A percentile compares a stretch with the other conserved stretches of the same genome.
Evolutionary conservation across 1,140 invertebrate species (phyloP).

Genomic region (Heterodera schachtii): DNA sequence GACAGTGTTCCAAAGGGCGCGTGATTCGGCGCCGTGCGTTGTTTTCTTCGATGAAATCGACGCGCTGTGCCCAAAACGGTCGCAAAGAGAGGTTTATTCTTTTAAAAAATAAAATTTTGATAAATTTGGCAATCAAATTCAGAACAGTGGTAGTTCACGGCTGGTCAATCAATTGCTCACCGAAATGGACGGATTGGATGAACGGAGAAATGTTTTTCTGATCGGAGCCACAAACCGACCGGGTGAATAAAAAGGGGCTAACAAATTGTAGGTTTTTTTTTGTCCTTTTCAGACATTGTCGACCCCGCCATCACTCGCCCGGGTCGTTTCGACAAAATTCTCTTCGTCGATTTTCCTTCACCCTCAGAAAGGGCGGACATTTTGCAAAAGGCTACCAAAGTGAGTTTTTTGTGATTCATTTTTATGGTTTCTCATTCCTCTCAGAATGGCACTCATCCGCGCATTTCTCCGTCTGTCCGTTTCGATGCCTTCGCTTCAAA

Average conservation of each 20-base stretch:
- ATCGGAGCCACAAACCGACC: constrained; percentile 94
- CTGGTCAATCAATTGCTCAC: constrained; percentile 96
- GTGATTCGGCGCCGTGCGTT: constrained; percentile 93
- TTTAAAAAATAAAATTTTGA: not conserved
- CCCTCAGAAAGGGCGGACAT: constrained; percentile 82
- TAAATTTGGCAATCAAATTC: constrained; percentile 18
- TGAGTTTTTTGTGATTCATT: constrained; percentile 59
- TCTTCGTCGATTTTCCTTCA: constrained; percentile 88
- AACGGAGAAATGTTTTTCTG: constrained; percentile 82
- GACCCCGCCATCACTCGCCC: constrained; percentile 92
- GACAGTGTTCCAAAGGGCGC: constrained; percentile 87
- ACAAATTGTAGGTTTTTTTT: not conserved
- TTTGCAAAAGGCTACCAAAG: constrained; percentile 85
- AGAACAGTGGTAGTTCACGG: constrained; percentile 70
- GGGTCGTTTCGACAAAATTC: constrained; percentile 86
- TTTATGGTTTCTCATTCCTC: constrained; percentile 1
- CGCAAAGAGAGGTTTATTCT: constrained; percentile 73
- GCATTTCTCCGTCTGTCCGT: constrained; percentile 11
- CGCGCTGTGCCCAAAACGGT: constrained; percentile 87
- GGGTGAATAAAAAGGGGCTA: constrained; percentile 9
- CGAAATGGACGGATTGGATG: constrained; percentile 96
- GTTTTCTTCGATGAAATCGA: constrained; percentile 99
- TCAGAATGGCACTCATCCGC: constrained; percentile 25
- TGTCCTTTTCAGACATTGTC: constrained; percentile 77
- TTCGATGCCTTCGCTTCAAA: constrained; percentile 23